Conservation (phyloP, 1,140 invertebrate genomes). For the Drosophila mauritiana region DNA sequence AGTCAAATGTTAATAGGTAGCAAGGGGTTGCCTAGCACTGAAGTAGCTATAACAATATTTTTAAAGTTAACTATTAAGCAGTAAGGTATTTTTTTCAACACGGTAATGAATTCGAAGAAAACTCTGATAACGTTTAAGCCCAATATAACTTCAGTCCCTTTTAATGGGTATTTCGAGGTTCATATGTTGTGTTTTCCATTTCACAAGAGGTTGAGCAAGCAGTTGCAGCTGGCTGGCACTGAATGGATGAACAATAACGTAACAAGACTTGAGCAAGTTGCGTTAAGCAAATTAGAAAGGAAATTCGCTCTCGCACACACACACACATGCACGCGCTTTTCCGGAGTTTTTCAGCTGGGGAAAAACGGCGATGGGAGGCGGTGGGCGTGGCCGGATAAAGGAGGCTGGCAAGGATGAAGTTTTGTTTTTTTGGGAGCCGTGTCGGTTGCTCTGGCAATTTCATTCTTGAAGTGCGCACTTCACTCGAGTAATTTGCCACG, state of each 20-base stretch:
- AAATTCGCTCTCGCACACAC: slow-evolving; percentile 32
- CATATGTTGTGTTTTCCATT: slow-evolving; percentile 2
- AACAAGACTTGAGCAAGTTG: slow-evolving; percentile 57
- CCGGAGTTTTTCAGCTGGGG: neutral
- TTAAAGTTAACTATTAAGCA: no score
- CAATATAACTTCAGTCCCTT: neutral
- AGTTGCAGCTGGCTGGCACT: slow-evolving; percentile 33
- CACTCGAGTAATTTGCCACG: slow-evolving; percentile 72
- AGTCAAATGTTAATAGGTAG: slow-evolving; percentile 16
- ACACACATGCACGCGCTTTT: slow-evolving; percentile 3
- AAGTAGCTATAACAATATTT: neutral
- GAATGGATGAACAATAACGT: slow-evolving; percentile 47
- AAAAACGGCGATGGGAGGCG: neutral
- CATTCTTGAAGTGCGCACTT: slow-evolving; percentile 73
- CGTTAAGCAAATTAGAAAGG: slow-evolving; percentile 65
- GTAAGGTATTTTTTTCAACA: no score
- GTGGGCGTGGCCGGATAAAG: slow-evolving; percentile 14
- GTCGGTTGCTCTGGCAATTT: slow-evolving; percentile 73
- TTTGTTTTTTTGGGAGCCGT: slow-evolving; percentile 50
- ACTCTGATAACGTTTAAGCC: no score
- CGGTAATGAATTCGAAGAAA: no score
- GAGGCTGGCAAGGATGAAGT: slow-evolving; percentile 48
- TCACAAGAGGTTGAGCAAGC: slow-evolving; percentile 13
- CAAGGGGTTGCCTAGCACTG: neutral
- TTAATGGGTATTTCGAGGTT: neutral